Percentiles rank a stretch among this genome's conserved stretches.
phyloP scores from a whole-genome alignment of 2,113 vertebrate species.

The Ochotona curzoniae region DNA sequence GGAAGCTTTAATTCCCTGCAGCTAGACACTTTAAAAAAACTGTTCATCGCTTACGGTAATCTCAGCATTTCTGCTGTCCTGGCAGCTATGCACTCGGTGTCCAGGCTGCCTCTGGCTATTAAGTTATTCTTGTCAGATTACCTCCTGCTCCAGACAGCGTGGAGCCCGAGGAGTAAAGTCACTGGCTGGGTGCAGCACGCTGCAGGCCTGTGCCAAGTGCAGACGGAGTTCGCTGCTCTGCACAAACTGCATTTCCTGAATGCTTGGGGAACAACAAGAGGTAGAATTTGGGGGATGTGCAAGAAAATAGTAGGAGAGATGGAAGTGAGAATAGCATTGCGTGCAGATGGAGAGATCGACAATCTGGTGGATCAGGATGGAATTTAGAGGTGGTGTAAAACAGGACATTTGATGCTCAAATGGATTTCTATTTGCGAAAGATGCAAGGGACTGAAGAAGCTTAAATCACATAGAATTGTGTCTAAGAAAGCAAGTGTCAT shows the following conservation, averaged over 20 bases:
- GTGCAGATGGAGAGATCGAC: too few relatives aligned
- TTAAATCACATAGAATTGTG: neutral
- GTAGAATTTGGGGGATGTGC: neutral
- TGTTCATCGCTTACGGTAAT: slow-evolving; percentile 69
- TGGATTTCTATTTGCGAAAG: neutral
- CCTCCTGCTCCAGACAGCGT: slow-evolving; percentile 62
- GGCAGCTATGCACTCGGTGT: slow-evolving; percentile 56
- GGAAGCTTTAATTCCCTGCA: slow-evolving; percentile 68
- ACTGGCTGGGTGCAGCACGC: neutral
- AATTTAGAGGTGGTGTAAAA: neutral
- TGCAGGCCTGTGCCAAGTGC: neutral
- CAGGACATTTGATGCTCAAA: too few relatives aligned
- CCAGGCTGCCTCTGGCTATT: slow-evolving; percentile 68
- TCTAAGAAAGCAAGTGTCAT: neutral
- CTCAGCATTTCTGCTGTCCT: slow-evolving; percentile 74
- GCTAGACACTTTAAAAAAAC: slow-evolving; percentile 72
- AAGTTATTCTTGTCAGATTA: slow-evolving; percentile 72
- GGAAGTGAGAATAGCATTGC: too few relatives aligned
- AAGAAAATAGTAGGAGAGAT: neutral
- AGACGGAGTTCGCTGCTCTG: neutral
- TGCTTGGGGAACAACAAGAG: neutral
- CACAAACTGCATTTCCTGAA: slow-evolving; percentile 23
- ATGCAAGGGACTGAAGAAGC: neutral
- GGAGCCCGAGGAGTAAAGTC: slow-evolving; percentile 58
- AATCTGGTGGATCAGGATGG: too few relatives aligned